Evolutionary conservation across 2,113 vertebrate species (phyloP), one percentile per base, ranked within the genome.

Genomic region (Helogale parvula): DNA sequence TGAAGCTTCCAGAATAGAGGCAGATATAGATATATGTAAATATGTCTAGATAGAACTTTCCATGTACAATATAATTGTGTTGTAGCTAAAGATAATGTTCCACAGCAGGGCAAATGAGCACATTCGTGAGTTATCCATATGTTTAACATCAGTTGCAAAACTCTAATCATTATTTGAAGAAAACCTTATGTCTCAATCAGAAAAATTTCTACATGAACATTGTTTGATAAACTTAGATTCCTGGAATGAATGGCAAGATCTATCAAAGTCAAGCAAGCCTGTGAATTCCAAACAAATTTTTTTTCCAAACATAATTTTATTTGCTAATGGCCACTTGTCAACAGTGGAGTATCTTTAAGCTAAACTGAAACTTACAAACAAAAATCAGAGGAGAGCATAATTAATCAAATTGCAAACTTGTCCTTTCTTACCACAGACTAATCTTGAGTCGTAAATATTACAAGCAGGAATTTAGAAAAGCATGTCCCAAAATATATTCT

Each of bases 81-180:
- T 85, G 2, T 31, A 88, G 74, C 66, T 92, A 74, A 82, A 85
- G 80, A 68, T 45, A 96, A 60, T 72, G 21, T 54, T 82, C 57
- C 50, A 92, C 50, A 85, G 41, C 31, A 86, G 76, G 60, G 17
- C 83, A 91, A 80, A 90, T 87, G 35, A 90, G 27, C 66, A 88
- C 35, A 57, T 90, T 63, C 3, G 10, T 74, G 66, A 96, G 50
- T 84, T 96, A 93, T 82, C 86, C 87, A 52, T 96, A 81, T 76
- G 66, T 72, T 94, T 94, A 60, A 80, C 66, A 81, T 96, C 63
- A 92, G 38, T 60, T 97, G 60, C 38, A 90, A 92, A 97, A 93
- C 87, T 92, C 88, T 94, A 94, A 96, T 94, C 41, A 95, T 77
- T 96, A 86, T 50, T 85, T 95, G 50, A 90, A 76, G 66, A 92